A percentile compares a stretch with the other conserved stretches of the same genome.
Conservation (phyloP, 1,140 invertebrate genomes). For the Diuraphis noxia region DNA sequence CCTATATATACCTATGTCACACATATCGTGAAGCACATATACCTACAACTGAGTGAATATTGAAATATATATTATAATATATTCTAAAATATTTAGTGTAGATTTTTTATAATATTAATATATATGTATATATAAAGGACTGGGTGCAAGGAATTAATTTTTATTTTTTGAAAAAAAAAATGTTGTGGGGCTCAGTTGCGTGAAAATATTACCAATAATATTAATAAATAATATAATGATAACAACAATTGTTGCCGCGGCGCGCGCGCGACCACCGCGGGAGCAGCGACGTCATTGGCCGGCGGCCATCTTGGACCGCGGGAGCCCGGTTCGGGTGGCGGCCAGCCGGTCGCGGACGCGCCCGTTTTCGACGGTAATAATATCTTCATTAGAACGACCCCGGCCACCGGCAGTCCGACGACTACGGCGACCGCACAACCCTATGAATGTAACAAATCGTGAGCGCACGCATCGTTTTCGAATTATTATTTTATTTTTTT, state of each 20-base stretch:
- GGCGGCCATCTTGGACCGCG: slow-evolving; percentile 41
- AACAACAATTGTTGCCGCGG: background rate
- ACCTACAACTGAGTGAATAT: no score
- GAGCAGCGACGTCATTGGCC: slow-evolving; percentile 14
- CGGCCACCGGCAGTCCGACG: slow-evolving; percentile 31
- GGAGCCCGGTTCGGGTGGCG: no score
- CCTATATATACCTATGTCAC: no score
- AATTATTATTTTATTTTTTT: background rate
- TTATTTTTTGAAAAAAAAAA: background rate
- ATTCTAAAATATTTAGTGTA: no score
- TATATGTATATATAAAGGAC: no score
- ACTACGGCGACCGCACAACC: slow-evolving; percentile 24
- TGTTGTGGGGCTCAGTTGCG: background rate
- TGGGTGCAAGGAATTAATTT: no score
- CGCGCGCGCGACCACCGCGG: background rate
- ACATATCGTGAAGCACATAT: no score
- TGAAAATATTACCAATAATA: background rate
- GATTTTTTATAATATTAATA: no score
- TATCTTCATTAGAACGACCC: slow-evolving; percentile 53
- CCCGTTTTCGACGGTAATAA: background rate
- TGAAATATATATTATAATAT: no score
- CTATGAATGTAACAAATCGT: background rate
- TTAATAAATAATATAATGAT: no score
- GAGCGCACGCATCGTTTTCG: background rate
- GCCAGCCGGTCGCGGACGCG: background rate